These are phyloP conservation scores for Malacoraja senta DNA, from an alignment of 2,797 vertebrate genomes.

Conservation along the genomic window DNA sequence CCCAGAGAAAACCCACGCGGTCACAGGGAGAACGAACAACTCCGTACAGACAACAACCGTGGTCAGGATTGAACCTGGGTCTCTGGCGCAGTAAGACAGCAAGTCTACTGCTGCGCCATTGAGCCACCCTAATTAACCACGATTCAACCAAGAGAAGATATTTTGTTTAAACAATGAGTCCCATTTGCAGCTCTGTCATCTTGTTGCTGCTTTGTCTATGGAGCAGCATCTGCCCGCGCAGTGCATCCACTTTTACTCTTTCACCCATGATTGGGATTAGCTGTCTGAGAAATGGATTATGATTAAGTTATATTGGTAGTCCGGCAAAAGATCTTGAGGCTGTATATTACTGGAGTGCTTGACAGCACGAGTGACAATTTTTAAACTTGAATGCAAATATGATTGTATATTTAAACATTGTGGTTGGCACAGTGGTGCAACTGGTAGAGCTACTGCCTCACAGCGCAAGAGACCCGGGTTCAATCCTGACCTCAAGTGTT, in stretches of 20 bases:
- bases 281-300: neutral
- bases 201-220: neutral
- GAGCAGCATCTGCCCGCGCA: neutral
- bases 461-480: no score
- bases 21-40: no score
- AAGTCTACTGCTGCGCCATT: no score
- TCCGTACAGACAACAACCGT: no score
- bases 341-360: neutral
- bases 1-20: no score
- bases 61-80: no score
- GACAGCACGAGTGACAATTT: neutral
- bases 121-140: no score
- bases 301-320: slow-evolving; percentile 22
- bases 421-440: no score
- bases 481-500: no score
- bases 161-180: neutral
- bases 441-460: no score
- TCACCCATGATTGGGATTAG: neutral
- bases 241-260: neutral
- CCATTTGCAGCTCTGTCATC: neutral
- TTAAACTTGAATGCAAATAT: neutral
- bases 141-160: neutral
- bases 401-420: neutral
- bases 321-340: neutral
- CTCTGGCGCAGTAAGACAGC: no score